phyloP scores from a whole-genome alignment of 1,140 invertebrate genomes.

The Hydropsyche tenuis region DNA sequence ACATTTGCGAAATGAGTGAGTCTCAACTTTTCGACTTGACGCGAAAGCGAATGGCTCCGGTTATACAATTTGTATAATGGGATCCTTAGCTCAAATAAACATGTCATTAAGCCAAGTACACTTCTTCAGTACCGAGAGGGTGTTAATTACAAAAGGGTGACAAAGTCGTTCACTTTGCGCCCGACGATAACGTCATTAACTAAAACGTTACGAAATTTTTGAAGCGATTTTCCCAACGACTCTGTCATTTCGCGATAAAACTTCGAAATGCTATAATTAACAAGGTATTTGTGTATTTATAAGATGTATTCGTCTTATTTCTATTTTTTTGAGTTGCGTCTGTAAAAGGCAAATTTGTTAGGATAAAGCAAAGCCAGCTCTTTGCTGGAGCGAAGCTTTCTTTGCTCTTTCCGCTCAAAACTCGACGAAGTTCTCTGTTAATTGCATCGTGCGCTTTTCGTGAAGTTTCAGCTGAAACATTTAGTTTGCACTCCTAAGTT shows the following conservation, averaged over 20 bases:
- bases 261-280: not conserved
- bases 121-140: constrained; percentile 39
- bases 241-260: not conserved
- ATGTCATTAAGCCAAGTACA: constrained; percentile 44
- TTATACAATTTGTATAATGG: constrained; percentile 48
- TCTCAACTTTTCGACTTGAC: too few relatives aligned
- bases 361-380: constrained; percentile 42
- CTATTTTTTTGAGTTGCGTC: not conserved
- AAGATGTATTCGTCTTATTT: not conserved
- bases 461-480: constrained; percentile 16
- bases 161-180: not conserved
- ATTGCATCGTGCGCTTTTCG: constrained; percentile 39
- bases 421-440: constrained; percentile 40
- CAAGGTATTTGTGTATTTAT: not conserved
- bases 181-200: not conserved
- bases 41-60: constrained; percentile 12
- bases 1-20: too few relatives aligned
- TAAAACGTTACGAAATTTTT: constrained; percentile 4
- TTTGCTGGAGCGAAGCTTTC: constrained; percentile 35
- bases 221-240: not conserved
- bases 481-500: constrained; percentile 17
- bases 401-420: constrained; percentile 41
- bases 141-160: constrained; percentile 42
- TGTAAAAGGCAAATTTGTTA: not conserved
- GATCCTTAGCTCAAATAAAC: constrained; percentile 47